Percentiles rank a stretch among this genome's conserved stretches.
Conservation (phyloP, 2,888 invertebrate genomes). For the Axea sp. region DNA sequence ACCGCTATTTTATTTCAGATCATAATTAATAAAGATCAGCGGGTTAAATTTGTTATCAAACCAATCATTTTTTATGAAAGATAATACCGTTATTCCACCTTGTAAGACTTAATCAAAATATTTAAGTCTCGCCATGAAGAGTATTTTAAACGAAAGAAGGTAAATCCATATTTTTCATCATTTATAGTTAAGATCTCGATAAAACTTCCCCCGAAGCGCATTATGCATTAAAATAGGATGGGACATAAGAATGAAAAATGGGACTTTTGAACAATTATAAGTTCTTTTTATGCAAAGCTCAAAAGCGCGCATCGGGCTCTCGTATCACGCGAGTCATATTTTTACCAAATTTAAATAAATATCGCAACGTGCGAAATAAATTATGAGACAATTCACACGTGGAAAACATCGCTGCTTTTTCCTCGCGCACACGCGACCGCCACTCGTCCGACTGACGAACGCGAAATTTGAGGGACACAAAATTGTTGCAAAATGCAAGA, state of each 20-base stretch:
- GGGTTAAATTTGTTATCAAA: too few relatives aligned
- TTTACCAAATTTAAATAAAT: too few relatives aligned
- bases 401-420: too few relatives aligned
- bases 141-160: slow-evolving; percentile 22
- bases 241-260: slow-evolving; percentile 56
- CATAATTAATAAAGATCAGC: too few relatives aligned
- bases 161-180: slow-evolving; percentile 48
- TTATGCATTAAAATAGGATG: slow-evolving; percentile 53
- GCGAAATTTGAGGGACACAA: too few relatives aligned
- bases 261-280: slow-evolving; percentile 51
- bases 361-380: too few relatives aligned
- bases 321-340: neutral
- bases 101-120: slow-evolving; percentile 22
- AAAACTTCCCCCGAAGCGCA: slow-evolving; percentile 45
- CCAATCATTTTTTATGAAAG: neutral
- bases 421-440: too few relatives aligned
- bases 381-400: too few relatives aligned
- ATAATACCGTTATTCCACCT: neutral
- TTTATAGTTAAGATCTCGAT: slow-evolving; percentile 53
- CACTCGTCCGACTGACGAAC: too few relatives aligned
- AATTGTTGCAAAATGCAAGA: too few relatives aligned
- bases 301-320: neutral
- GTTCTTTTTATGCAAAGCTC: slow-evolving; percentile 32
- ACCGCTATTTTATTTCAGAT: too few relatives aligned
- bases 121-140: slow-evolving; percentile 1